These are phyloP conservation scores for Oryctes rhinoceros DNA, from an alignment of 1,140 invertebrate species.

Conservation along the genomic window DNA sequence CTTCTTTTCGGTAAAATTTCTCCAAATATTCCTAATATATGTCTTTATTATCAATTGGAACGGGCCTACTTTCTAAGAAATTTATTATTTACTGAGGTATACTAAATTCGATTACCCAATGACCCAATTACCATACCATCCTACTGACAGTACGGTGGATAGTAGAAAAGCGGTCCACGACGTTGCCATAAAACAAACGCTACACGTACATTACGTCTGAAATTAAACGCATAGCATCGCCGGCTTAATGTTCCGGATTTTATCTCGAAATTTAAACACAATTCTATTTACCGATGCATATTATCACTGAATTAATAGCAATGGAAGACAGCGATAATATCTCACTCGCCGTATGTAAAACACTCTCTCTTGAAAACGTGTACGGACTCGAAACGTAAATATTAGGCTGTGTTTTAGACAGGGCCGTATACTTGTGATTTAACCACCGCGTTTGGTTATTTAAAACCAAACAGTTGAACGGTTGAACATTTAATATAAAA, in stretches of 20 bases:
- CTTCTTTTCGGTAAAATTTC: too few species aligned
- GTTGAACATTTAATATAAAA: too few species aligned
- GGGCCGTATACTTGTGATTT: too few species aligned
- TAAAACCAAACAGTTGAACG: too few species aligned
- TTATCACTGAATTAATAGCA: conserved; percentile 27
- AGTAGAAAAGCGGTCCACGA: neutral
- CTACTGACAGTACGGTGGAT: neutral
- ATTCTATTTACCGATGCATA: conserved; percentile 24
- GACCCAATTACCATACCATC: conserved; percentile 11
- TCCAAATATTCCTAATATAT: too few species aligned
- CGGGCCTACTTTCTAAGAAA: neutral
- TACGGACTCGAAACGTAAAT: neutral
- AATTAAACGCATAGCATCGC: neutral
- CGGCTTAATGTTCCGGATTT: neutral
- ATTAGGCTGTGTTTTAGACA: neutral
- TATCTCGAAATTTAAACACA: conserved; percentile 25
- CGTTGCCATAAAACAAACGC: conserved; percentile 19
- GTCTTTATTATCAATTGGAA: neutral
- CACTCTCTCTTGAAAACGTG: neutral
- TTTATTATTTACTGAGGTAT: neutral
- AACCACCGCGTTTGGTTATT: too few species aligned
- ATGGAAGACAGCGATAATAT: conserved; percentile 8
- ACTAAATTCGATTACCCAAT: conserved; percentile 15
- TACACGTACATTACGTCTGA: neutral
- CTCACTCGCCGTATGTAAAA: neutral